phyloP scores from a whole-genome alignment of 2,113 vertebrate genomes.

The Pygoscelis adeliae region DNA sequence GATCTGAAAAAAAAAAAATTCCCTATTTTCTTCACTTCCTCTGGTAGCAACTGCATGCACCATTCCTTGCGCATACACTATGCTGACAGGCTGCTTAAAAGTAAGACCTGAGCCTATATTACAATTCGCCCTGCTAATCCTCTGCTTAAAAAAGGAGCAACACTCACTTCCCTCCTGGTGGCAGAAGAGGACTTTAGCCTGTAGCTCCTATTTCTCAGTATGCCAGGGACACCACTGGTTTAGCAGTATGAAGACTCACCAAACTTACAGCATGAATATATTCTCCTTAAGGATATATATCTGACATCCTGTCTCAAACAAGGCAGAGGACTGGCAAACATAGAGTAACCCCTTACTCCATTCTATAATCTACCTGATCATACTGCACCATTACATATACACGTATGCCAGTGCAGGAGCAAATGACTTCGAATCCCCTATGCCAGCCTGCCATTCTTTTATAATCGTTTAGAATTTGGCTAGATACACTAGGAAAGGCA shows the following conservation, averaged over 20 bases:
- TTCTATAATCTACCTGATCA: not conserved
- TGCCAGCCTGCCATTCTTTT: rapidly evolving
- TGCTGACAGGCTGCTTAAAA: not conserved
- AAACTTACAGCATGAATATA: not conserved
- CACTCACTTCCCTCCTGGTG: not conserved
- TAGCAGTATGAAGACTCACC: not conserved
- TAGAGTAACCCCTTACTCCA: not conserved
- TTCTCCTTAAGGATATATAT: not conserved
- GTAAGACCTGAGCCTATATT: not conserved
- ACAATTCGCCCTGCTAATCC: not conserved
- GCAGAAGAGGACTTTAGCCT: not conserved
- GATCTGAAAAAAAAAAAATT: not conserved
- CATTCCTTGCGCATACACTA: not conserved
- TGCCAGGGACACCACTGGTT: not conserved
- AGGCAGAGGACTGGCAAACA: not conserved
- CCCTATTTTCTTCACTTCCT: not conserved
- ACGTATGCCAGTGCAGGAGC: rapidly evolving
- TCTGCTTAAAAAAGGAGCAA: not conserved
- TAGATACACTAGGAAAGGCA: not conserved
- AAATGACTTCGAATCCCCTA: not conserved
- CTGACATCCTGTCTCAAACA: not conserved
- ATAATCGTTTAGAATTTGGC: not conserved
- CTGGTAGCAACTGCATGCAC: not conserved
- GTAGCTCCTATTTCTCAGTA: not conserved
- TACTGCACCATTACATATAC: not conserved